Percentiles rank a stretch among this genome's conserved stretches.
These are phyloP conservation scores for Argyresthia goedartella DNA, from an alignment of 2,888 invertebrate species.

Conservation along the genomic window DNA sequence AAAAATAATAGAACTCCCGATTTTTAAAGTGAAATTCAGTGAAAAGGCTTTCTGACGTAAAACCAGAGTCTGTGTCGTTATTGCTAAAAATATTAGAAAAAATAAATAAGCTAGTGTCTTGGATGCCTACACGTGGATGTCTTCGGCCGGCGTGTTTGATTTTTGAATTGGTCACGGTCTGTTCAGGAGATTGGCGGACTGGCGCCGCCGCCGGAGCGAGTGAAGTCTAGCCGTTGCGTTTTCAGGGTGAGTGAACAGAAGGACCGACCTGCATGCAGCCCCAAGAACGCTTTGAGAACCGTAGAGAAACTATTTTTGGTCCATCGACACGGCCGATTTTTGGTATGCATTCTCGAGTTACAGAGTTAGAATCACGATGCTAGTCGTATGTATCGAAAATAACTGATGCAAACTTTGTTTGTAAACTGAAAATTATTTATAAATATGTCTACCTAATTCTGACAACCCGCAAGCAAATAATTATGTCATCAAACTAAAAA, in stretches of 20 bases:
- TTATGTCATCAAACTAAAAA: too few species aligned
- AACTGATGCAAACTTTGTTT: too few species aligned
- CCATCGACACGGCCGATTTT: slow-evolving; percentile 40
- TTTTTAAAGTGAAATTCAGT: neutral
- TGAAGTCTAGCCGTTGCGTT: slow-evolving; percentile 20
- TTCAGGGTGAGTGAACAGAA: slow-evolving; percentile 48
- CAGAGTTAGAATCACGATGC: slow-evolving; percentile 19
- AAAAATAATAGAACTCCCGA: neutral
- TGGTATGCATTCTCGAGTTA: slow-evolving; percentile 53
- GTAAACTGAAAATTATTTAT: too few species aligned
- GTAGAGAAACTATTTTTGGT: slow-evolving; percentile 51
- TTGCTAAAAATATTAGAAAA: slow-evolving; percentile 14
- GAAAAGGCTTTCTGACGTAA: slow-evolving; percentile 3
- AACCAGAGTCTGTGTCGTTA: slow-evolving; percentile 18
- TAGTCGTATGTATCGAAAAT: too few species aligned
- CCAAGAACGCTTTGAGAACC: slow-evolving; percentile 19
- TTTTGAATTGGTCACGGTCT: slow-evolving; percentile 48
- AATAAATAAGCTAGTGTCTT: slow-evolving; percentile 35
- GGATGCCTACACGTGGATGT: slow-evolving; percentile 33
- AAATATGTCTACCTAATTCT: too few species aligned
- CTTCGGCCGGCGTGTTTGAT: slow-evolving; percentile 41
- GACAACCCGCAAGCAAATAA: too few species aligned
- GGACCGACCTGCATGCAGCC: slow-evolving; percentile 27
- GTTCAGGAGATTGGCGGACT: slow-evolving; percentile 34
- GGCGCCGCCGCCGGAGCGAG: slow-evolving; percentile 16